Base-by-base conservation (phyloP, 2,888 invertebrate genomes). In the Ecdyonurus torrentis region DNA sequence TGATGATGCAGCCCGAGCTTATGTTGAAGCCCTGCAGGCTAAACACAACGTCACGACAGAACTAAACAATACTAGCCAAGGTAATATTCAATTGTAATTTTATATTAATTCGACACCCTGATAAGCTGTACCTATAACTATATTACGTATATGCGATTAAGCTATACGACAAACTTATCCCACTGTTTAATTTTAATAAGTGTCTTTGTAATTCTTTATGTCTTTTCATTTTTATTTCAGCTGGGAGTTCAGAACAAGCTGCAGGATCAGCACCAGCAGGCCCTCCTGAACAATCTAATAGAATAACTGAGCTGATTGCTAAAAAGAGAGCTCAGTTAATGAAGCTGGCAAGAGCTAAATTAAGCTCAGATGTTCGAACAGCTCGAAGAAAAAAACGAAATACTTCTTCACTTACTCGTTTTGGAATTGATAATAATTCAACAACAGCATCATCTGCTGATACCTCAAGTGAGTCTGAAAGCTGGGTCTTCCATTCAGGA, bases 221-320 rank as follows among this genome's bases (percentile, higher is more conserved):
- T n/a, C n/a, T n/a, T n/a, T n/a, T n/a, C n/a, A n/a, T n/a, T n/a
- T n/a, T n/a, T n/a, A n/a, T n/a, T n/a, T n/a, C n/a, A 37, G 37
- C 37, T 10, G 37, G 37, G 15, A 37, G 37, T 37, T 52, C 59
- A 63, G 59, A 55, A 59, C 58, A 50, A 50, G 22, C 58, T 63
- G 3, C 55, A 65, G 18, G 22, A 53, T 1, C 52, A 25, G 37
- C 20, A n/a, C 19, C 22, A 52, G 23, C 52, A 22, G 19, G 58
- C 58, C 20, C 22, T 52, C 10, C 55, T 61, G 3, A 64, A 63
- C 62, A 63, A 2, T 65, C 63, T 0, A 88, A 87, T 73, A 79
- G 86, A 66, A 82, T 89, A 69, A 85, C 86, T 22, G 84, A 85
- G 67, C 74, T 89, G 60, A 87, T 89, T 63, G 84, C 86, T 2